Evolutionary conservation across 2,797 vertebrate genomes (phyloP).

Genomic region (Triplophysa bombifrons): DNA sequence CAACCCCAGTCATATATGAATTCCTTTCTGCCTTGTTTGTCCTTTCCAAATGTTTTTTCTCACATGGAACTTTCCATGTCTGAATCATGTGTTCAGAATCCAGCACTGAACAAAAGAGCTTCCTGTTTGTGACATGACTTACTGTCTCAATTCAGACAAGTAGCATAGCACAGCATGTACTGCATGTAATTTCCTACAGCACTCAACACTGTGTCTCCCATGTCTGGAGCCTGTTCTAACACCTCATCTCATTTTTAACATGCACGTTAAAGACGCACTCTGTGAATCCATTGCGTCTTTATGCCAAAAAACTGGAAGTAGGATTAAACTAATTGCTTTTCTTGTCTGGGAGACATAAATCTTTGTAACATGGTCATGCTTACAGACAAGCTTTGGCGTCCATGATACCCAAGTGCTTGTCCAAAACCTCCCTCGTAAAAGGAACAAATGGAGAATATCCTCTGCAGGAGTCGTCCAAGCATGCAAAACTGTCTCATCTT

Average conservation of each 20-base stretch:
- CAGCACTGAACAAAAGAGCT: conserved; percentile 29
- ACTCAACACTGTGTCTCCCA: neutral
- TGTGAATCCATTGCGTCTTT: conserved; percentile 1
- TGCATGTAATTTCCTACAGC: conserved; percentile 18
- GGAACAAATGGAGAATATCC: conserved; percentile 6
- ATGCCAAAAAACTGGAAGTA: conserved; percentile 16
- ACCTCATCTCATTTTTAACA: conserved; percentile 18
- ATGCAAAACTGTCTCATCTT: conserved; percentile 11
- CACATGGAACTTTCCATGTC: neutral
- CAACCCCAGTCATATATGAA: conserved; percentile 13
- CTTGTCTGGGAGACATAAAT: conserved; percentile 13
- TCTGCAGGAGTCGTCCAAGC: conserved; percentile 21
- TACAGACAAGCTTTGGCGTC: conserved; percentile 22
- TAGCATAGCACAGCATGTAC: conserved; percentile 8
- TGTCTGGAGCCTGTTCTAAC: conserved; percentile 25
- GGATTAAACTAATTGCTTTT: neutral
- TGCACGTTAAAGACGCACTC: conserved; percentile 26
- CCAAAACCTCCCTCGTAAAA: conserved; percentile 18
- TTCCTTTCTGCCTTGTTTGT: conserved; percentile 45
- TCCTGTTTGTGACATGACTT: conserved; percentile 28
- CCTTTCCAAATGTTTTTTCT: conserved; percentile 41
- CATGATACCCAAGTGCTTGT: conserved; percentile 10
- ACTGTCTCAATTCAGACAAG: conserved; percentile 6
- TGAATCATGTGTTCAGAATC: conserved; percentile 26
- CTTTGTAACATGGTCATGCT: conserved; percentile 5